Conservation (phyloP, 1,140 invertebrate genomes). For the Drosophila willistoni region DNA sequence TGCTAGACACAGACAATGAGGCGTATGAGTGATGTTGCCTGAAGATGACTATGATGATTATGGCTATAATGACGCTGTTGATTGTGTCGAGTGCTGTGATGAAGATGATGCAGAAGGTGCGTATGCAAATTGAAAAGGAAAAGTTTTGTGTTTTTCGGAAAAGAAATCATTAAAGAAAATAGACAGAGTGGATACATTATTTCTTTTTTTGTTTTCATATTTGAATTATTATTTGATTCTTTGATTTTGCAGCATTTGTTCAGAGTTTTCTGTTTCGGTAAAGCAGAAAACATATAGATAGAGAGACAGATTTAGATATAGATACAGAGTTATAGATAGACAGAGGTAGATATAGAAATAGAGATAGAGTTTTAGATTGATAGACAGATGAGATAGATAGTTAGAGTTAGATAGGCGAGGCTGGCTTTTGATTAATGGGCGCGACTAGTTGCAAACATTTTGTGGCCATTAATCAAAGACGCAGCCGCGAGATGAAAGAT, state of each 20-base stretch:
- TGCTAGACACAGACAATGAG: slow-evolving; percentile 54
- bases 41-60: slow-evolving; percentile 36
- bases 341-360: slow-evolving; percentile 21
- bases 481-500: slow-evolving; percentile 41
- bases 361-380: slow-evolving; percentile 25
- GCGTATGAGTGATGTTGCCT: slow-evolving; percentile 70
- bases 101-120: slow-evolving; percentile 27
- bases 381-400: slow-evolving; percentile 47
- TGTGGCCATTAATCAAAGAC: slow-evolving; percentile 70
- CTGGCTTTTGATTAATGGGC: slow-evolving; percentile 68
- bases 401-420: slow-evolving; percentile 47
- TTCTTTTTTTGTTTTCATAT: slow-evolving; percentile 56
- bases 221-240: slow-evolving; percentile 82
- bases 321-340: slow-evolving; percentile 20
- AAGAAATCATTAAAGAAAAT: slow-evolving; percentile 26
- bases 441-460: slow-evolving; percentile 75
- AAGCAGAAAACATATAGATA: slow-evolving; percentile 56
- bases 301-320: slow-evolving; percentile 44
- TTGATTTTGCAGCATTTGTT: slow-evolving; percentile 81
- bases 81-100: slow-evolving; percentile 7
- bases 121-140: slow-evolving; percentile 64
- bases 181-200: slow-evolving; percentile 39
- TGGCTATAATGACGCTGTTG: slow-evolving; percentile 1
- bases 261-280: slow-evolving; percentile 67
- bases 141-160: slow-evolving; percentile 31